These are phyloP conservation scores for Penaeus chinensis DNA, from an alignment of 1,140 invertebrate genomes.

Conservation along the genomic window DNA sequence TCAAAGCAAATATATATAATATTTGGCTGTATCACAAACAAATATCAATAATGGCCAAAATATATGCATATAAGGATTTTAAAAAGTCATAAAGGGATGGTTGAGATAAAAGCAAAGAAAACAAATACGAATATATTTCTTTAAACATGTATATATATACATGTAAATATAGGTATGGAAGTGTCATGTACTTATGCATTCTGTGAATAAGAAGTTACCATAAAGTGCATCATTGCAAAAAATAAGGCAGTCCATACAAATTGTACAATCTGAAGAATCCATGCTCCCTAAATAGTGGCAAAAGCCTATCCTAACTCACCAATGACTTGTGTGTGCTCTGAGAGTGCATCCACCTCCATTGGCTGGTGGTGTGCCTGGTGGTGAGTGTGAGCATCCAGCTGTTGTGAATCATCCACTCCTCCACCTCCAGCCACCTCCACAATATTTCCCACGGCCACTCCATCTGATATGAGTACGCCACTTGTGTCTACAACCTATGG, in stretches of 20 bases:
- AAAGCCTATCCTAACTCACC: slow-evolving; percentile 62
- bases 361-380: slow-evolving; percentile 47
- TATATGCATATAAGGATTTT: too few relatives aligned
- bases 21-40: too few relatives aligned
- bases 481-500: slow-evolving; percentile 55
- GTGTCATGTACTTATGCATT: not conserved
- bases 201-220: too few relatives aligned
- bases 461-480: slow-evolving; percentile 61
- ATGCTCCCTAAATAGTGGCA: too few relatives aligned
- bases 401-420: slow-evolving; percentile 31
- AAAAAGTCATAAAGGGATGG: too few relatives aligned
- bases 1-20: not conserved
- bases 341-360: slow-evolving; percentile 59
- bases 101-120: not conserved
- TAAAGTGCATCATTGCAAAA: too few relatives aligned
- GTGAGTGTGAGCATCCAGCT: slow-evolving; percentile 35
- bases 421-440: slow-evolving; percentile 58
- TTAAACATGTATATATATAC: not conserved
- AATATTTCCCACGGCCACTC: slow-evolving; percentile 59
- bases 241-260: too few relatives aligned
- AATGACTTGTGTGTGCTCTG: slow-evolving; percentile 54
- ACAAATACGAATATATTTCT: not conserved
- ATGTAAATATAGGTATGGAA: not conserved
- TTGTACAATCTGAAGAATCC: too few relatives aligned
- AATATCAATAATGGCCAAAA: too few relatives aligned